A percentile compares a stretch with the other conserved stretches of the same genome.
phyloP scores from a whole-genome alignment of 2,797 vertebrate species.

The Dryobates pubescens region DNA sequence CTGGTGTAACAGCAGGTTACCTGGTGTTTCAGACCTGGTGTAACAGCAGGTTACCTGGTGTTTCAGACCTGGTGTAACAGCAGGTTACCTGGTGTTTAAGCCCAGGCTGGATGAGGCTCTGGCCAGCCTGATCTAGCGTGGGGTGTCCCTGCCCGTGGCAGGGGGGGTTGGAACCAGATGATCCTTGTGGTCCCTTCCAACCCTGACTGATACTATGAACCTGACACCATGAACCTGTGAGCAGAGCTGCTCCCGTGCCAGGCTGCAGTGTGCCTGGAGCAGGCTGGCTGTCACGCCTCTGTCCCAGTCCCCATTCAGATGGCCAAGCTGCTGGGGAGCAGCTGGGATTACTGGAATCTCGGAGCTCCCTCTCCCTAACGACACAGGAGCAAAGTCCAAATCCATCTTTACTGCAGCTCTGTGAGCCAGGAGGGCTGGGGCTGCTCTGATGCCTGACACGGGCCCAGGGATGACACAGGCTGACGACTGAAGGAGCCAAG shows the following conservation, averaged over 20 bases:
- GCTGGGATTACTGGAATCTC: neutral
- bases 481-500: neutral
- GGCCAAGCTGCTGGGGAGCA: neutral
- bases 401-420: accelerated
- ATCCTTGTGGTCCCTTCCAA: no score
- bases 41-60: neutral
- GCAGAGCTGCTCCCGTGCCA: neutral
- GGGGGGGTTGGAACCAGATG: no score
- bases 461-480: neutral
- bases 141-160: no score
- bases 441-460: neutral
- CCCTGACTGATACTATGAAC: no score
- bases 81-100: no score
- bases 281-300: neutral
- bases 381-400: conserved; percentile 24
- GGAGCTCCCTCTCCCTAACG: neutral
- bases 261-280: neutral
- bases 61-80: no score
- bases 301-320: neutral
- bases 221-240: accelerated
- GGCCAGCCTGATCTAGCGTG: no score
- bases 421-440: neutral
- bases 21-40: no score
- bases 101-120: no score
- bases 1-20: no score